Conservation (phyloP, 1,140 invertebrate species). For the Zaprionus tsacasi region DNA sequence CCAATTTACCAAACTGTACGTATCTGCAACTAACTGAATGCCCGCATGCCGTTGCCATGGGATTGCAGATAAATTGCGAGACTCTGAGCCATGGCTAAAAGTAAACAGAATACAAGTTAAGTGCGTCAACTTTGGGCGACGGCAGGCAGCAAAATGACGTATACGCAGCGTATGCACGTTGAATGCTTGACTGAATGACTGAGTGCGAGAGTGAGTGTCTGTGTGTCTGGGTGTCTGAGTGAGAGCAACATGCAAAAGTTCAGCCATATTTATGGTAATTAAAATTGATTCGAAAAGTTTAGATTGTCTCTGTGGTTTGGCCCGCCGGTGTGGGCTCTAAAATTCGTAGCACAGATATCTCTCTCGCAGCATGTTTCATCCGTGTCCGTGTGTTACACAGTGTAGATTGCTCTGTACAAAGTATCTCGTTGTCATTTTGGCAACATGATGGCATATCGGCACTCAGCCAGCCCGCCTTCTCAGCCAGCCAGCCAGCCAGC, state of each 20-base stretch:
- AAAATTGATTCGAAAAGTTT: constrained; percentile 84
- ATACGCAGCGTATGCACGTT: constrained; percentile 42
- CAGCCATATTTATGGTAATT: constrained; percentile 81
- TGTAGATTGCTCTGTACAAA: too few relatives aligned
- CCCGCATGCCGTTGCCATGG: constrained; percentile 55
- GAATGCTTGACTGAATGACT: constrained; percentile 38
- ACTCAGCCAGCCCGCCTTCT: background rate
- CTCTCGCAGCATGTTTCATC: constrained; percentile 25
- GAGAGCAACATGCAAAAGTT: constrained; percentile 51
- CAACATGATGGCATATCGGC: constrained; percentile 12
- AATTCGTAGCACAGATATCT: constrained; percentile 51
- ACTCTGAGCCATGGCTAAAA: constrained; percentile 29
- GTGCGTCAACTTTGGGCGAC: constrained; percentile 25
- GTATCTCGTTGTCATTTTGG: constrained; percentile 9
- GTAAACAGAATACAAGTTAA: constrained; percentile 52
- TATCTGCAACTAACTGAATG: background rate
- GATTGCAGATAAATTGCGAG: constrained; percentile 59
- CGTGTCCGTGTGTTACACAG: constrained; percentile 51
- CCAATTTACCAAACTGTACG: constrained; percentile 30
- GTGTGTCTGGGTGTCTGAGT: constrained; percentile 31
- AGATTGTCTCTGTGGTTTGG: constrained; percentile 73
- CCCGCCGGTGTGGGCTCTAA: constrained; percentile 44
- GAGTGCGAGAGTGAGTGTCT: constrained; percentile 33
- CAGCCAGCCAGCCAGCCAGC: constrained; percentile 30
- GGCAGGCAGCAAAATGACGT: constrained; percentile 52